phyloP scores from a whole-genome alignment of 2,888 invertebrate genomes.

The Drosophila algonquin region DNA sequence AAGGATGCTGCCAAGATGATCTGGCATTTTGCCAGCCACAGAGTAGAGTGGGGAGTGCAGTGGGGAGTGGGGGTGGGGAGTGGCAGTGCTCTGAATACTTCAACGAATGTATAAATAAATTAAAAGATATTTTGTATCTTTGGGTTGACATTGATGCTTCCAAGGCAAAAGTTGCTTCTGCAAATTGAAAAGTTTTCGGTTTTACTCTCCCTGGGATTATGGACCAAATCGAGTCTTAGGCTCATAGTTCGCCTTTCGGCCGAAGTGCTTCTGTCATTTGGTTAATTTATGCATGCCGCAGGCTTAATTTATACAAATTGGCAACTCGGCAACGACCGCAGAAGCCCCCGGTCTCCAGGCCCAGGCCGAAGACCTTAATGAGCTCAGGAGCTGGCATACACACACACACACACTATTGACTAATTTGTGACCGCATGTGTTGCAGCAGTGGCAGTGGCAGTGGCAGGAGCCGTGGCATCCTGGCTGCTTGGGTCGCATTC shows the following conservation, averaged over 20 bases:
- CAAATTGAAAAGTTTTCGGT: conserved; percentile 47
- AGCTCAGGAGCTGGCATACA: conserved; percentile 53
- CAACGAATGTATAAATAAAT: conserved; percentile 75
- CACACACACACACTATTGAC: conserved; percentile 71
- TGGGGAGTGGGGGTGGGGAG: too few relatives aligned
- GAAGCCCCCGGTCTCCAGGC: conserved; percentile 7
- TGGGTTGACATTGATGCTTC: conserved; percentile 54
- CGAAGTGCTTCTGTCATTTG: conserved; percentile 18
- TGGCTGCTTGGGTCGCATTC: conserved; percentile 50
- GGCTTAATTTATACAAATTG: conserved; percentile 72
- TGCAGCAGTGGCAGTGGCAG: conserved; percentile 57
- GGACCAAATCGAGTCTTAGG: conserved; percentile 12
- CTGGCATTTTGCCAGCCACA: conserved; percentile 52
- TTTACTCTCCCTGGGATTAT: conserved; percentile 31
- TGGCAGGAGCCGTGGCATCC: conserved; percentile 18
- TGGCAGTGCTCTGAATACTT: conserved; percentile 39
- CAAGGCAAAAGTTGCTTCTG: conserved; percentile 39
- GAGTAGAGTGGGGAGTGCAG: background rate
- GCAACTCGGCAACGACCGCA: conserved; percentile 42
- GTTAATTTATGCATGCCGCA: conserved; percentile 59
- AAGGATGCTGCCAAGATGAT: conserved; percentile 36
- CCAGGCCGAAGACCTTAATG: conserved; percentile 54
- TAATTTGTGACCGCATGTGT: conserved; percentile 72
- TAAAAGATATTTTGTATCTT: conserved; percentile 61
- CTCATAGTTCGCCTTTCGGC: background rate